Base-by-base conservation (phyloP, 2,113 vertebrate species). In the Tricholaema leucomelas region DNA sequence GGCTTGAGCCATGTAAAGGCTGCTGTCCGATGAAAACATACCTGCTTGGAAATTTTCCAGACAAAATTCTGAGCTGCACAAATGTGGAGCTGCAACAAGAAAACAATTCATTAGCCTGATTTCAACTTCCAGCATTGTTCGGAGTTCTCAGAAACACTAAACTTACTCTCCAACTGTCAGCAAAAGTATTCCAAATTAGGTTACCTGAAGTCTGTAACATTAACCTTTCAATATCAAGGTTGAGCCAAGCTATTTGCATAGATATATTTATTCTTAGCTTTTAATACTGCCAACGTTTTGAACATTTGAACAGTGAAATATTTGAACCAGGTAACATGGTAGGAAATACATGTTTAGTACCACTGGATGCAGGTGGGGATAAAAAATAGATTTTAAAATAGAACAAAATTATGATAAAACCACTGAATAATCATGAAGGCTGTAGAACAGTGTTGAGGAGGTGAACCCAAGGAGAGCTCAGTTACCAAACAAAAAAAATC, bases 241-340 rank as follows among this genome's bases (percentile, higher is more conserved):
- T 83, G 64, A 92, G 77, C 54, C 40, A 2, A 81, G 38, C 77
- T 93, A 67, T 74, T 88, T 90, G 85, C 88, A 92, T 46, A 88
- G 84, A 81, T 70, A 1, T 38, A 74, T 76, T 89, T 71, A 88
- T 91, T 81, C 76, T 83, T 64, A 46, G 69, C 70, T 91, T 90
- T 75, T 35, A 69, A 63, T 76, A 31, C 64, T 65, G 38, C n/a
- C 31, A 55, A 30, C 17, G 28, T 63, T 65, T 52, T 60, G 6
- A 90, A 31, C 46, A 91, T 58, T 60, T 30, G 7, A 91, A 79
- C 73, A 77, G 58, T 3, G 1, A 66, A 54, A 6, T 46, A 33
- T 35, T 79, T 78, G 75, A 92, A 69, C 6, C 66, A 77, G 33
- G 64, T 59, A 81, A 85, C 25, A 48, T 5, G 0, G 0, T 15